Percentiles rank a stretch among this genome's conserved stretches.
Evolutionary conservation across 2,113 vertebrate genomes (phyloP).

Genomic region (Platanista minor): DNA sequence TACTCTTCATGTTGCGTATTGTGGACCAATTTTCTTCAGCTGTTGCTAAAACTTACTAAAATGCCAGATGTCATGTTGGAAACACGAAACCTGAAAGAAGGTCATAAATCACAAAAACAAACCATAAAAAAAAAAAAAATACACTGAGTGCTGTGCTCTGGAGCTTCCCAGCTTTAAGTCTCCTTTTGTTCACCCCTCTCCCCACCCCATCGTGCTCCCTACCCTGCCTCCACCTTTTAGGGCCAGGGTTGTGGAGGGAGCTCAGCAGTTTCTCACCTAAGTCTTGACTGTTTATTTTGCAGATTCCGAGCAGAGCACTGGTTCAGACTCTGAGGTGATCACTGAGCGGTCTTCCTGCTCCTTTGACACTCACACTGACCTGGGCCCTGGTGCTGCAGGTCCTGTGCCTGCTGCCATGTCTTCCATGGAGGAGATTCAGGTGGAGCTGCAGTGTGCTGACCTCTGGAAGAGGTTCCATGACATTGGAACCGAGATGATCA

Average conservation of each 20-base stretch:
- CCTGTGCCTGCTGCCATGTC: conserved; percentile 83
- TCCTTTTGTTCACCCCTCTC: not conserved
- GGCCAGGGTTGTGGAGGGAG: not conserved
- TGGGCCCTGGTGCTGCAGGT: conserved; percentile 81
- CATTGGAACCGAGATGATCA: conserved; percentile 99
- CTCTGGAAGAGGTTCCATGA: conserved; percentile 99
- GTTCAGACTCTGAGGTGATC: conserved; percentile 93
- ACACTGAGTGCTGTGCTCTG: not conserved
- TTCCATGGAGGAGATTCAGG: conserved; percentile 98
- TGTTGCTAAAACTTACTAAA: conserved; percentile 72
- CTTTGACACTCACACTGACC: conserved; percentile 89
- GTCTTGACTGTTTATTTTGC: conserved; percentile 45
- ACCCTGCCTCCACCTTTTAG: not conserved
- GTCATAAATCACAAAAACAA: conserved; percentile 71
- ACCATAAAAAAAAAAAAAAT: conserved; percentile 25
- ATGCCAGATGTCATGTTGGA: conserved; percentile 66
- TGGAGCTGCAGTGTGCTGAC: conserved; percentile 97
- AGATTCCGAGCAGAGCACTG: conserved; percentile 97
- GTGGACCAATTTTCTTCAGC: conserved; percentile 58
- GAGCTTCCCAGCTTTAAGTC: not conserved
- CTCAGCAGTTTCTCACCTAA: conserved; percentile 45
- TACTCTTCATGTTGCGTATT: conserved; percentile 61
- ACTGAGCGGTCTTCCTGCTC: conserved; percentile 95
- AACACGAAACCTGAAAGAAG: conserved; percentile 59
- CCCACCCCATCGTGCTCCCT: rapidly evolving